Conservation (phyloP, 2,888 invertebrate genomes). For the Actias luna region DNA sequence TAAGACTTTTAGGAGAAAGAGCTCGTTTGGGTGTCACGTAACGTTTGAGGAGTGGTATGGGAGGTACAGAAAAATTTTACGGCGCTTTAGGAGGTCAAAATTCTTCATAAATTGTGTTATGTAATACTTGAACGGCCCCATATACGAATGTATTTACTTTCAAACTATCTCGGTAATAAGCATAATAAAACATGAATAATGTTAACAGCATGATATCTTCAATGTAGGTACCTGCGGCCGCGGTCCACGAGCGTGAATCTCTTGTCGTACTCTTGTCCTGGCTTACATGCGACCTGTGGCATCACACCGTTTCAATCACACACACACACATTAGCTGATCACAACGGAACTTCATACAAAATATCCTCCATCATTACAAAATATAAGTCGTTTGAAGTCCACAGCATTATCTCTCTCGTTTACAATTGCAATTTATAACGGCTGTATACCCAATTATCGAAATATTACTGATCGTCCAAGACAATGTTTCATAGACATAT, state of each 20-base stretch:
- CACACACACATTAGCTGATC: constrained; percentile 11
- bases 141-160: too few relatives aligned
- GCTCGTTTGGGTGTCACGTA: too few relatives aligned
- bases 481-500: constrained; percentile 1
- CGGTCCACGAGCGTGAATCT: constrained; percentile 68
- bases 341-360: constrained; percentile 5
- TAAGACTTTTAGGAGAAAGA: too few relatives aligned
- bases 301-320: constrained; percentile 34
- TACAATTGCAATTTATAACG: background rate
- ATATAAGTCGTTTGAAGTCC: background rate
- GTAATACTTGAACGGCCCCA: too few relatives aligned
- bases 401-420: background rate
- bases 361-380: background rate
- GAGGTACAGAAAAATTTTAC: too few relatives aligned
- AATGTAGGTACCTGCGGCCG: constrained; percentile 57
- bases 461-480: background rate
- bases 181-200: constrained; percentile 18
- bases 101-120: too few relatives aligned
- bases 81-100: too few relatives aligned
- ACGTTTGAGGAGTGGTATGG: too few relatives aligned
- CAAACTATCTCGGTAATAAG: constrained; percentile 37
- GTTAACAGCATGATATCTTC: constrained; percentile 43
- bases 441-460: background rate
- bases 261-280: constrained; percentile 69
- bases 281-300: constrained; percentile 73